phyloP scores from a whole-genome alignment of 2,113 vertebrate species.

The Spilogale gracilis region DNA sequence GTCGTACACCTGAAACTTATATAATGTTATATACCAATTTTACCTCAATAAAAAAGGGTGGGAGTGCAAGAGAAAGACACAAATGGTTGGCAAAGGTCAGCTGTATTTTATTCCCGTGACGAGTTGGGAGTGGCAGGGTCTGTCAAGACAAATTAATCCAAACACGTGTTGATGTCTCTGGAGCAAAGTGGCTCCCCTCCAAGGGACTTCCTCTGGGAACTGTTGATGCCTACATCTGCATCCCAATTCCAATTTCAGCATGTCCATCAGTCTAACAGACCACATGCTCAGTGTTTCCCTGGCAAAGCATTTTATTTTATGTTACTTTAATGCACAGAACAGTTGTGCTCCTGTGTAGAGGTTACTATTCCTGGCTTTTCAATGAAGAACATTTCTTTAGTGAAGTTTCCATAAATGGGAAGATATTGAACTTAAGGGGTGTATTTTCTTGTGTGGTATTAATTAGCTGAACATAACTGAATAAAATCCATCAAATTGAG shows the following conservation, averaged over 20 bases:
- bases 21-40: neutral
- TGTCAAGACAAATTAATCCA: conserved; percentile 65
- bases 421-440: neutral
- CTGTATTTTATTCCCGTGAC: conserved; percentile 40
- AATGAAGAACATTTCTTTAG: neutral
- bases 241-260: conserved; percentile 8
- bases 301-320: conserved; percentile 1
- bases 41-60: neutral
- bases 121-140: neutral
- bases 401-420: neutral
- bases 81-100: conserved; percentile 1
- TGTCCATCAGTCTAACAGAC: neutral
- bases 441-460: conserved; percentile 51
- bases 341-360: neutral
- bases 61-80: neutral
- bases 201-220: neutral
- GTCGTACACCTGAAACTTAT: neutral
- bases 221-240: conserved; percentile 52
- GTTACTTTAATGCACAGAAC: neutral
- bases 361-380: neutral
- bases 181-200: neutral
- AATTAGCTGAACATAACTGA: conserved; percentile 38
- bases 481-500: neutral
- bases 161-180: conserved; percentile 57
- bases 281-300: neutral